A percentile compares a stretch with the other conserved stretches of the same genome.
Evolutionary conservation across 2,888 invertebrate species (phyloP).

Genomic region (Iphiclides podalirius): DNA sequence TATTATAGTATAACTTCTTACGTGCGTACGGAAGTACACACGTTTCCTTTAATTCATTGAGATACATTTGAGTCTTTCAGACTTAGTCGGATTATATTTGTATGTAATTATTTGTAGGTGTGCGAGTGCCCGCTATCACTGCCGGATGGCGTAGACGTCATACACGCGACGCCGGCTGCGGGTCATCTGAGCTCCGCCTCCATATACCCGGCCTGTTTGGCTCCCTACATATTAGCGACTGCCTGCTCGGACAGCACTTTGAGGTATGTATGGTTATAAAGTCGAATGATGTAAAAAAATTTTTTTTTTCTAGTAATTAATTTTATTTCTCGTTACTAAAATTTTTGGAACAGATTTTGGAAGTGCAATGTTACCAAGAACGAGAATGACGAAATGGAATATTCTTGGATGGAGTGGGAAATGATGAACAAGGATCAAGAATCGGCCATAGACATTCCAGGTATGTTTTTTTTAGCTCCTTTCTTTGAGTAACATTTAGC

Average conservation of each 20-base stretch:
- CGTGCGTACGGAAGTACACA: too few relatives aligned
- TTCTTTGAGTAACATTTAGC: too few relatives aligned
- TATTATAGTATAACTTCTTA: too few relatives aligned
- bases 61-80: too few relatives aligned
- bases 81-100: too few relatives aligned
- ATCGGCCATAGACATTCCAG: constrained; percentile 86
- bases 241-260: constrained; percentile 96
- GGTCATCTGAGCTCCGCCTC: constrained; percentile 98
- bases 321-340: too few relatives aligned
- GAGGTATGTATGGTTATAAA: constrained; percentile 73
- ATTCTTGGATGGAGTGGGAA: constrained; percentile 93
- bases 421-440: constrained; percentile 88
- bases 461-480: constrained; percentile 49
- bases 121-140: constrained; percentile 93
- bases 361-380: constrained; percentile 84
- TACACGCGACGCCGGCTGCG: constrained; percentile 96
- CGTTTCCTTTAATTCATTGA: too few relatives aligned
- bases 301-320: too few relatives aligned
- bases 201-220: constrained; percentile 99
- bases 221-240: constrained; percentile 97
- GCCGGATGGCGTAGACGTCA: constrained; percentile 94
- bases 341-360: too few relatives aligned
- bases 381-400: constrained; percentile 72
- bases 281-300: too few relatives aligned
- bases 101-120: too few relatives aligned